Evolutionary conservation across 2,888 invertebrate species (phyloP), one percentile per base, ranked within the genome.

Genomic region (Lasioglossum calceatum): DNA sequence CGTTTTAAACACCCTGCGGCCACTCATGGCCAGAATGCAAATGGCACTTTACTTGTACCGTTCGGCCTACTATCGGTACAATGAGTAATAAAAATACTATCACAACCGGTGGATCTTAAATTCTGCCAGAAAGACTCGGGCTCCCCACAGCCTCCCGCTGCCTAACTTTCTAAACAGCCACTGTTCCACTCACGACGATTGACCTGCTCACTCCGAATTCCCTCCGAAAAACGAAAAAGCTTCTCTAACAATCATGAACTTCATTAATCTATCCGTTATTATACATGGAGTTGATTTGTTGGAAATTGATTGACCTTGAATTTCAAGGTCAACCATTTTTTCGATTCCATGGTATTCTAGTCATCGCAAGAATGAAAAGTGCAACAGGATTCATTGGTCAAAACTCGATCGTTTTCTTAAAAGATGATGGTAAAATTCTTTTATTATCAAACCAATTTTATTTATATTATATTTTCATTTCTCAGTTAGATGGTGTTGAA

Each of bases 1-100:
- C 44, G 70, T 85, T 90, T 86, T 89, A 89, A 90, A 87, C 88
- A 85, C 73, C 83, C 85, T 27, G 80, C 84, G 85, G 88, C 88
- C 87, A 84, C 85, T 83, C 82, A 64, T 81, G 84, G 84, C 50
- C 67, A 72, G 85, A 86, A 90, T 89, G 90, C 82, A 89, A 89
- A 89, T 89, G 85, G 72, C 44, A 81, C 67, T 80, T 83, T 77
- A 50, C 71, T 75, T 72, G 79, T 70, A 75, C 76, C 77, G 73
- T 47, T 84, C 76, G 67, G 39, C 54, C 70, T 76, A 39, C 80
- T 82, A 85, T 90, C 85, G 78, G 80, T 23, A 36, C 67, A 32
- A 74, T 73, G 75, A 27, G 47, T 70, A 73, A 64, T 75, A 85
- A 83, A 87, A 83, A 84, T 88, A 77, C 54, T 82, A 81, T 82